Conservation (phyloP, 1,140 invertebrate species). For the Drosophila jambulina region DNA sequence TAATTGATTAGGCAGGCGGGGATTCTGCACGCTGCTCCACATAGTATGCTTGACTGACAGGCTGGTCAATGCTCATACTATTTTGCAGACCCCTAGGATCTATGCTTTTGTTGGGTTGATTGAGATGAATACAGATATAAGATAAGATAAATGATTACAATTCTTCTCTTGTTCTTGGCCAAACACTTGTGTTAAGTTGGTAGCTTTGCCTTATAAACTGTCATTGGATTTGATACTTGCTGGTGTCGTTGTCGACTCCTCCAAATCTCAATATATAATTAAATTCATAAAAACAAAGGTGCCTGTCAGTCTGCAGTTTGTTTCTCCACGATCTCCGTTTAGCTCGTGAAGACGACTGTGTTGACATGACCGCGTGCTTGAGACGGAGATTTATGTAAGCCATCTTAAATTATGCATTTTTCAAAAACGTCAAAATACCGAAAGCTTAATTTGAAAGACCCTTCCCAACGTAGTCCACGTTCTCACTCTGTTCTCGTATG, state of each 20-base stretch:
- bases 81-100: background rate
- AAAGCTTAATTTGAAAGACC: background rate
- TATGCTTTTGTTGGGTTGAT: background rate
- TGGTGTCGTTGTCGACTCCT: background rate
- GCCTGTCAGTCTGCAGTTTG: constrained; percentile 6
- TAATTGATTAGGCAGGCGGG: constrained; percentile 51
- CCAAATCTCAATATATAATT: constrained; percentile 3
- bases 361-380: background rate
- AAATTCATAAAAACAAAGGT: constrained; percentile 18
- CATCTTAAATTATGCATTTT: background rate
- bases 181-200: background rate
- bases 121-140: background rate
- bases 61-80: background rate
- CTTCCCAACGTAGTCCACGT: background rate
- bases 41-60: background rate
- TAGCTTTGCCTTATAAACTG: background rate
- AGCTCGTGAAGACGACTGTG: constrained; percentile 10
- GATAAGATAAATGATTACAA: background rate
- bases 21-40: constrained; percentile 39
- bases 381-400: constrained; percentile 5
- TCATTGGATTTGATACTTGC: background rate
- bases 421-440: background rate
- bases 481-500: constrained; percentile 2
- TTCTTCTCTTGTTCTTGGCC: background rate
- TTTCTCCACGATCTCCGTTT: constrained; percentile 5